Evolutionary conservation across 2,888 invertebrate species (phyloP).

Genomic region (Hydriomena furcata): DNA sequence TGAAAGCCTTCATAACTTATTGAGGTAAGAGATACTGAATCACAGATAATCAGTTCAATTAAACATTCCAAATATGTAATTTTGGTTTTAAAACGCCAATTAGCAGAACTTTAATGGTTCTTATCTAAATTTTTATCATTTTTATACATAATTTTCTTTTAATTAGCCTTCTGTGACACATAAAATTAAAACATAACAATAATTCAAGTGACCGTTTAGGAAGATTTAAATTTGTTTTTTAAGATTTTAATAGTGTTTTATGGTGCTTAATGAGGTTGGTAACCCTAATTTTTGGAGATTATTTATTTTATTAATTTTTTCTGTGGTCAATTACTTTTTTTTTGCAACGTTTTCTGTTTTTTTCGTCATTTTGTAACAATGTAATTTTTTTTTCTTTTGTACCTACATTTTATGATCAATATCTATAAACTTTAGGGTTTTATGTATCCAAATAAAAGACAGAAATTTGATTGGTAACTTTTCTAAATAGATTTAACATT

Average conservation of each 20-base stretch:
- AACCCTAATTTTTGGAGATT: conserved; percentile 1
- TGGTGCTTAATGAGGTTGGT: conserved; percentile 8
- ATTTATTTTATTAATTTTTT: too few relatives aligned
- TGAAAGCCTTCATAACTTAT: too few relatives aligned
- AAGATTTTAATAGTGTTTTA: conserved; percentile 10
- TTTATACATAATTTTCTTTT: conserved; percentile 41
- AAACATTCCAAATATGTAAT: conserved; percentile 2
- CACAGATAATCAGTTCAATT: background rate
- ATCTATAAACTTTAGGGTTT: too few relatives aligned
- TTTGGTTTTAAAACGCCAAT: conserved; percentile 3
- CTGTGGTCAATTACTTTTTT: too few relatives aligned
- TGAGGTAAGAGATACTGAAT: too few relatives aligned
- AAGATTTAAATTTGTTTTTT: conserved; percentile 16
- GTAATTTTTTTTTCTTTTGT: too few relatives aligned
- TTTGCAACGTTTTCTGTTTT: too few relatives aligned
- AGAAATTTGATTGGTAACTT: too few relatives aligned
- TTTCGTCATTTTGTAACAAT: too few relatives aligned
- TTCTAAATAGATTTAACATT: too few relatives aligned
- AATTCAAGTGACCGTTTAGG: conserved; percentile 31
- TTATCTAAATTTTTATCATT: conserved; percentile 39
- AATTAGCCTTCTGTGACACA: conserved; percentile 39
- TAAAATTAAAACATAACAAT: conserved; percentile 34
- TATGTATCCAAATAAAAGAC: too few relatives aligned
- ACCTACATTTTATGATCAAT: too few relatives aligned
- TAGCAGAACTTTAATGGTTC: conserved; percentile 11